Evolutionary conservation across 2,113 vertebrate genomes (phyloP).

Genomic region (Dissostichus mawsoni): DNA sequence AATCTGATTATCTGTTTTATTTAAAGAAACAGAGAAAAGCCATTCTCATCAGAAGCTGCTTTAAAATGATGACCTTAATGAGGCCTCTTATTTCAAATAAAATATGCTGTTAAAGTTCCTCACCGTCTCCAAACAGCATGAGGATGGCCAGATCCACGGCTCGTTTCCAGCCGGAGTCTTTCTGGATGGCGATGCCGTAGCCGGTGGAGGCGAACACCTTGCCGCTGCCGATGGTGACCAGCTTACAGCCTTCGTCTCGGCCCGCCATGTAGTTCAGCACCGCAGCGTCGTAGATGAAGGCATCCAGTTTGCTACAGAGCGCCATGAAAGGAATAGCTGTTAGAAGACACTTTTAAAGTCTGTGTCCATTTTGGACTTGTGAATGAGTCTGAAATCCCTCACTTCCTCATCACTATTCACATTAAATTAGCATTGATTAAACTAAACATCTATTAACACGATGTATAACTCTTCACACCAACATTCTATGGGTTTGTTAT

Average conservation of each 20-base stretch:
- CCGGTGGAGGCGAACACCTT: conserved; percentile 98
- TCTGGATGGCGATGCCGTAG: conserved; percentile 98
- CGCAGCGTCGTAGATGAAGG: conserved; percentile 99
- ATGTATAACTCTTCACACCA: not conserved
- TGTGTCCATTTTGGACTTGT: not conserved
- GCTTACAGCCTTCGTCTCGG: conserved; percentile 97
- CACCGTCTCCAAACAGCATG: conserved; percentile 98
- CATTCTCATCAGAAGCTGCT: not conserved
- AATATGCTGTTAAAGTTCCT: conserved; percentile 53
- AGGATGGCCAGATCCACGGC: conserved; percentile 97
- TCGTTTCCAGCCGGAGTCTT: conserved; percentile 97
- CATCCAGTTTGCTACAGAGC: conserved; percentile 92
- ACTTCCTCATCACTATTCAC: not conserved
- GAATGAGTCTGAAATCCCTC: conserved; percentile 2
- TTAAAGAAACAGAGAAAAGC: not conserved
- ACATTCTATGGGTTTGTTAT: not conserved
- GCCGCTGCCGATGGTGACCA: conserved; percentile 97
- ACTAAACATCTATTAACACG: not conserved
- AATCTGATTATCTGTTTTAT: not conserved
- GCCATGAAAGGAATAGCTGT: not conserved
- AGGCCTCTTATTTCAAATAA: not conserved
- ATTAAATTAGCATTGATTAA: not conserved
- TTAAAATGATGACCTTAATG: not conserved
- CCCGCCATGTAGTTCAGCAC: conserved; percentile 99
- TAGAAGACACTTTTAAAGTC: not conserved